Evolutionary conservation across 2,113 vertebrate genomes (phyloP).

Genomic region (Odontophorus gujanensis): DNA sequence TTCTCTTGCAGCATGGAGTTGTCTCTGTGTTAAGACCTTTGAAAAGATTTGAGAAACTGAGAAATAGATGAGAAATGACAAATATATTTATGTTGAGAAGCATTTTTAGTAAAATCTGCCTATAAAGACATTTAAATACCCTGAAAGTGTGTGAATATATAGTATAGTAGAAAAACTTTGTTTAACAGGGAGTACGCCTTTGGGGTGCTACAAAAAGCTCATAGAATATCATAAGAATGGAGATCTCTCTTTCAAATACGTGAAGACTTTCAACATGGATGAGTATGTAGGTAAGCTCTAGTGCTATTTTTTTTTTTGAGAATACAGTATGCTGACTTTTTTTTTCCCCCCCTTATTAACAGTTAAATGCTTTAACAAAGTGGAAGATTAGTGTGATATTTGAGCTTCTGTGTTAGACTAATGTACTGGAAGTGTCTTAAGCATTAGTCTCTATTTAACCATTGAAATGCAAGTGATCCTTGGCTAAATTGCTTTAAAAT

Average conservation of each 20-base stretch:
- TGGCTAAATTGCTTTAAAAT: not conserved
- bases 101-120: not conserved
- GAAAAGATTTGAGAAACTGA: not conserved
- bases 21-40: not conserved
- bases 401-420: not conserved
- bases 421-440: not conserved
- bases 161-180: slow-evolving; percentile 30
- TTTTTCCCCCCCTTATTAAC: not conserved
- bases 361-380: not conserved
- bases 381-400: not conserved
- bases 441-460: not conserved
- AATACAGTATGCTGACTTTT: not conserved
- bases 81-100: not conserved
- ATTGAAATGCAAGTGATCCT: not conserved
- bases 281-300: slow-evolving; percentile 84
- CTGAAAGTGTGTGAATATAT: not conserved
- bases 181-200: slow-evolving; percentile 84
- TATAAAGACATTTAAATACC: not conserved
- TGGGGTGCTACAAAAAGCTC: slow-evolving; percentile 85
- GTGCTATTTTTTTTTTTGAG: not conserved
- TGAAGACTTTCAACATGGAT: slow-evolving; percentile 89
- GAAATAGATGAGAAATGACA: not conserved
- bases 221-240: slow-evolving; percentile 87
- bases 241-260: slow-evolving; percentile 85
- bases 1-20: not conserved